phyloP scores from a whole-genome alignment of 1,140 invertebrate genomes.

The Belonocnema kinseyi region DNA sequence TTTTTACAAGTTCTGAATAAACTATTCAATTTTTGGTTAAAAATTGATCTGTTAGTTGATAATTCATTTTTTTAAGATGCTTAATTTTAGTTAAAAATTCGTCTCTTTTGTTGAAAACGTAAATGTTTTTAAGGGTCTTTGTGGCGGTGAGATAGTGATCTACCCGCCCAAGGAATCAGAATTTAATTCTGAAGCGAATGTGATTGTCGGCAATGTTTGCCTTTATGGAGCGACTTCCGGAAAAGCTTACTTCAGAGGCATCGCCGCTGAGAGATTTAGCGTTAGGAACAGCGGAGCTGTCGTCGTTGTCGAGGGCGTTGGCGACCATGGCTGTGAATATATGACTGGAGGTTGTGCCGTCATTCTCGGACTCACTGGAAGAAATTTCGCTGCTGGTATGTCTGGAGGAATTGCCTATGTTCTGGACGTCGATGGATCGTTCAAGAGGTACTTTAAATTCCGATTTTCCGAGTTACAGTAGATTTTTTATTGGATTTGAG shows the following conservation, averaged over 20 bases:
- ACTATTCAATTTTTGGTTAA: no score
- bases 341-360: slow-evolving; percentile 97
- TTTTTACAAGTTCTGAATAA: no score
- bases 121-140: slow-evolving; percentile 85
- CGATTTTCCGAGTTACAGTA: neutral
- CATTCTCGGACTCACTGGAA: slow-evolving; percentile 94
- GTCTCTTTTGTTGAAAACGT: neutral
- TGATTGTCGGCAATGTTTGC: slow-evolving; percentile 98
- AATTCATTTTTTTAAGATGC: no score
- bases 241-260: slow-evolving; percentile 95
- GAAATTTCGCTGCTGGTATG: slow-evolving; percentile 99
- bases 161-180: slow-evolving; percentile 92
- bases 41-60: no score
- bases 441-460: slow-evolving; percentile 75
- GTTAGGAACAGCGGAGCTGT: slow-evolving; percentile 97
- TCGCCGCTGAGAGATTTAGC: slow-evolving; percentile 98
- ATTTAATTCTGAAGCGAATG: slow-evolving; percentile 93
- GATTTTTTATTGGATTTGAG: neutral
- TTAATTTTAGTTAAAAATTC: neutral
- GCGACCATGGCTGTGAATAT: slow-evolving; percentile 99
- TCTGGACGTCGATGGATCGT: slow-evolving; percentile 91
- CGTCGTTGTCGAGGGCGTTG: slow-evolving; percentile 94
- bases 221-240: slow-evolving; percentile 98
- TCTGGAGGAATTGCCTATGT: slow-evolving; percentile 98
- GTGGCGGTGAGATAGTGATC: slow-evolving; percentile 96